Percentiles rank a stretch among this genome's conserved stretches.
These are phyloP conservation scores for Argya squamiceps DNA, from an alignment of 2,797 vertebrate species.

Conservation along the genomic window DNA sequence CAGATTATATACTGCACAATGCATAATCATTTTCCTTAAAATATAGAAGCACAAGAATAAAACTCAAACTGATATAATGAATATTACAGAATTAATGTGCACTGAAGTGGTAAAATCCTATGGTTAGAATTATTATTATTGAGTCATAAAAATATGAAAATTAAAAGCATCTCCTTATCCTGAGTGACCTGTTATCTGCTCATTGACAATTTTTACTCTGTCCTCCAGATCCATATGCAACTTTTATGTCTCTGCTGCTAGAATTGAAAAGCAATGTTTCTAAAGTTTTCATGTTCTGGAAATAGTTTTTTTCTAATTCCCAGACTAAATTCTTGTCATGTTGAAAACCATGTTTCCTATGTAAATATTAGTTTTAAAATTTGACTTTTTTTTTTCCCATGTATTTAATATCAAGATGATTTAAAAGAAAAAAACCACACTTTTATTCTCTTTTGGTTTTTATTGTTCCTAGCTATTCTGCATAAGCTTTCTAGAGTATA, in stretches of 20 bases:
- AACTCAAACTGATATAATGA: neutral
- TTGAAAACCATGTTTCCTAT: neutral
- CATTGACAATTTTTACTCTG: neutral
- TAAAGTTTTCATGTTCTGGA: neutral
- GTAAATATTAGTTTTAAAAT: neutral
- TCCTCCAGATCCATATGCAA: neutral
- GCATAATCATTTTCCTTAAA: neutral
- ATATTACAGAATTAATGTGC: neutral
- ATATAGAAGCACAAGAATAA: neutral
- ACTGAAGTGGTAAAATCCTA: neutral
- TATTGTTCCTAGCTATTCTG: neutral
- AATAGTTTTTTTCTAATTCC: neutral
- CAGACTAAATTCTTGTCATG: neutral
- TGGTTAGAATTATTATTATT: neutral
- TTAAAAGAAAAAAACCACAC: neutral
- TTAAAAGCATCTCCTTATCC: neutral
- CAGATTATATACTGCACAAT: neutral
- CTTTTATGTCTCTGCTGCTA: neutral
- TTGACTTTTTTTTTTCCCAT: rapidly evolving
- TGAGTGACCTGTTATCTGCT: neutral
- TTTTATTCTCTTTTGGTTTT: neutral
- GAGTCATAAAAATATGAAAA: neutral
- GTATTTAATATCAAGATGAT: neutral
- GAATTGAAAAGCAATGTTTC: neutral
- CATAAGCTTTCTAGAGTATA: neutral